phyloP scores from a whole-genome alignment of 2,888 invertebrate species.

The Hetaerina titia region DNA sequence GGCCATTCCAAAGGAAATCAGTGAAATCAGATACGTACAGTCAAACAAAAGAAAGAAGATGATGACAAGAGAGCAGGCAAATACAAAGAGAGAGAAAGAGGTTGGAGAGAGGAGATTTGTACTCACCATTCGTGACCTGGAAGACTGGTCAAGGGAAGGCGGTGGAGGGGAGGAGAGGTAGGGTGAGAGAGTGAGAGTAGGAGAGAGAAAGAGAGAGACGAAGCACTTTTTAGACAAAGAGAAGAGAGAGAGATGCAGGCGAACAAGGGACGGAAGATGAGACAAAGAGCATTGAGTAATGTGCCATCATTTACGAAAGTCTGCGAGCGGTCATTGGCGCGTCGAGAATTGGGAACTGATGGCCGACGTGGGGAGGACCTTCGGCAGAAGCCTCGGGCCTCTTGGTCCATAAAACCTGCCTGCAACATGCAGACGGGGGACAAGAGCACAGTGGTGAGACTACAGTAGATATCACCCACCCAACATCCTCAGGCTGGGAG shows the following conservation, averaged over 20 bases:
- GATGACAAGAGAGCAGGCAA: not conserved
- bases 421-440: too few relatives aligned
- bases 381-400: too few relatives aligned
- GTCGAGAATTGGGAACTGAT: too few relatives aligned
- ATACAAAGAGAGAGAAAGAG: not conserved
- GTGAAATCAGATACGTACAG: not conserved
- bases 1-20: conserved; percentile 25
- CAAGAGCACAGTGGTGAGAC: too few relatives aligned
- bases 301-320: too few relatives aligned
- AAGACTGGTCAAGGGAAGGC: not conserved
- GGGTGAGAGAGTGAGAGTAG: not conserved
- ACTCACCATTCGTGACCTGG: conserved; percentile 66
- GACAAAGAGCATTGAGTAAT: not conserved
- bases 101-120: not conserved
- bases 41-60: not conserved
- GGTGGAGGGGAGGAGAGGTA: not conserved
- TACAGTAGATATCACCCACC: too few relatives aligned
- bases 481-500: too few relatives aligned
- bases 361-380: too few relatives aligned
- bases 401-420: too few relatives aligned
- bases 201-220: not conserved
- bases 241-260: not conserved
- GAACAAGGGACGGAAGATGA: conserved; percentile 2
- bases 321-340: too few relatives aligned
- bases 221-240: not conserved